Evolutionary conservation across 2,888 invertebrate genomes (phyloP), one percentile per base, ranked within the genome.

Genomic region (Plebejus melissa): DNA sequence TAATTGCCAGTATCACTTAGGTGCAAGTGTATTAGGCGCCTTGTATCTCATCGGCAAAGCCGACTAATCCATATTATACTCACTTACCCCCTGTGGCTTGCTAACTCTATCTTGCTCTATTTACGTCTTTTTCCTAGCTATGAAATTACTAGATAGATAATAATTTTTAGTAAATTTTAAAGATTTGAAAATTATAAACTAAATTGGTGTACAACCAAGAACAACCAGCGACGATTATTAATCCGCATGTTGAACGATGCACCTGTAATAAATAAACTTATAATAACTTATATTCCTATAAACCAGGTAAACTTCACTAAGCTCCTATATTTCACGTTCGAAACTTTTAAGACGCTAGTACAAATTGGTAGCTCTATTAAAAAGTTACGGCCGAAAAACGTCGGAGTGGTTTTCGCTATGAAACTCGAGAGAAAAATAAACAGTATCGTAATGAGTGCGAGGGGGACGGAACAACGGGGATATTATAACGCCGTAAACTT

Each of bases 1-100:
- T 65, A 65, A 65, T 65, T 65, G 80, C 22, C 22, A 22, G 77
- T 77, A 79, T 79, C 80, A 84, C 85, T 86, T 87, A 86, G 84
- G 82, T 85, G 86, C 88, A 86, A 87, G 84, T 84, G 84, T 85
- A 86, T 89, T 87, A 89, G 85, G 86, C 86, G 83, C 85, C 85
- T 87, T 81, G 82, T 81, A 76, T 77, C 78, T 79, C 77, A 75
- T 77, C 74, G 79, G 77, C 74, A 75, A 74, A 74, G 76, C 75
- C 74, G 81, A 80, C 79, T 78, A 79, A 83, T 72, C 50, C 54
- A 13, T 50, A 28, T 11, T 50, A 28, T 11, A 46, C 6, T 7
- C 22, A 50, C 72, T 50, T 72, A 72, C 72, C 28, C 50, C 54
- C 72, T 50, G 72, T 1, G 72, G 50, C 46, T 72, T 6, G 50